Conservation (phyloP, 2,797 vertebrate species). For the Hozukius guyotensis region DNA sequence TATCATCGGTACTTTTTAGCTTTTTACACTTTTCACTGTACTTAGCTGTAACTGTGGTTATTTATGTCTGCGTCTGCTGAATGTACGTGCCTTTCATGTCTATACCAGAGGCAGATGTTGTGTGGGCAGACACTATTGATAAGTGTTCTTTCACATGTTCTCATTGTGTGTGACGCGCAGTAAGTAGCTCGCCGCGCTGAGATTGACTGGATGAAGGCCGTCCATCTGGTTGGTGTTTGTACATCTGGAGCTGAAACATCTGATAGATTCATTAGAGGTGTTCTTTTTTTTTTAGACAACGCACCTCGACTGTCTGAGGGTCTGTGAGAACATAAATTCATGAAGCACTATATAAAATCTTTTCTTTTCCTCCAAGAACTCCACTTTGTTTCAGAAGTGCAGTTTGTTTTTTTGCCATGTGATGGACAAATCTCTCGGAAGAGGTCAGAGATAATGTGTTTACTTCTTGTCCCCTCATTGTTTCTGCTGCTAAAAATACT, state of each 20-base stretch:
- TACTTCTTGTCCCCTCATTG: not conserved
- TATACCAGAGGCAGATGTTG: slow-evolving; percentile 41
- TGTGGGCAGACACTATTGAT: slow-evolving; percentile 45
- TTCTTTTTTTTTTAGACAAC: not conserved
- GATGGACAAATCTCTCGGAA: not conserved
- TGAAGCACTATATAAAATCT: not conserved
- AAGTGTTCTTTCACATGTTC: slow-evolving; percentile 38
- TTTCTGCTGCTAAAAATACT: slow-evolving; percentile 27
- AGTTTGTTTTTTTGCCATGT: not conserved
- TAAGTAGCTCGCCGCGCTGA: slow-evolving; percentile 11
- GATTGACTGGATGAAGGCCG: slow-evolving; percentile 13
- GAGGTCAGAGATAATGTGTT: not conserved
- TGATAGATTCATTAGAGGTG: slow-evolving; percentile 10
- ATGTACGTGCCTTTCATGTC: slow-evolving; percentile 1
- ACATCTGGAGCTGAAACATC: slow-evolving; percentile 26
- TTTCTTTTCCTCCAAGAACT: not conserved
- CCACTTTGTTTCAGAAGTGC: not conserved
- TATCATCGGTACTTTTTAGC: not conserved
- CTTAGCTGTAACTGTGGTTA: not conserved
- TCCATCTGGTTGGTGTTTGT: slow-evolving; percentile 24
- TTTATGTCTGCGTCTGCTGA: not conserved
- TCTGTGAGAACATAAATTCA: slow-evolving; percentile 2
- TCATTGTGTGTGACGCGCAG: slow-evolving; percentile 15
- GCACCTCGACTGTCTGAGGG: not conserved
- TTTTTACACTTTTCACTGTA: not conserved